Conservation (phyloP, 2,797 vertebrate species). For the Parauchenoglanis ngamensis region DNA sequence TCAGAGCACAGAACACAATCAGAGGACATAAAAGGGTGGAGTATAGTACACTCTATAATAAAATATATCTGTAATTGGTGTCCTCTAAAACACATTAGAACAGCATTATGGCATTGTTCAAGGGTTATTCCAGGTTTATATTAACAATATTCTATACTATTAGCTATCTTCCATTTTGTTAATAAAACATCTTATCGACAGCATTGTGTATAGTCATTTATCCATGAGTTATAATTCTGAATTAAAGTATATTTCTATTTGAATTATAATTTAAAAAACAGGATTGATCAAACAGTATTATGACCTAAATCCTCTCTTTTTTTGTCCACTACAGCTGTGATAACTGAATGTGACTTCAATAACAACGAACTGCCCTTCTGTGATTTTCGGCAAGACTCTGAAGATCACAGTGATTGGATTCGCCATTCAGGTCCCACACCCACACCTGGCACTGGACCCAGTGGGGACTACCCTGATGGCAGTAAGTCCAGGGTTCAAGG, state of each 20-base stretch:
- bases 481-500: constrained; percentile 66
- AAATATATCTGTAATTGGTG: constrained; percentile 29
- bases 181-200: neutral
- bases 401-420: constrained; percentile 75
- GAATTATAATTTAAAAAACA: neutral
- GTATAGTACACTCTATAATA: constrained; percentile 32
- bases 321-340: constrained; percentile 44
- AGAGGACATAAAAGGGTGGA: constrained; percentile 46
- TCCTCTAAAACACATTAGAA: constrained; percentile 31
- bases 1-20: constrained; percentile 5
- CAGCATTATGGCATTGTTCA: neutral
- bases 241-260: neutral
- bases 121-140: neutral
- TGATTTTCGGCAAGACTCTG: constrained; percentile 67
- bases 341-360: constrained; percentile 83
- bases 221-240: neutral
- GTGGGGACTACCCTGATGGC: constrained; percentile 78
- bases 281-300: neutral
- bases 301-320: neutral
- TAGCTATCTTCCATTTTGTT: neutral
- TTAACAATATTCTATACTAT: neutral
- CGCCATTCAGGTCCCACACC: constrained; percentile 67
- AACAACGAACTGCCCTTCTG: constrained; percentile 72
- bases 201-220: neutral
- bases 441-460: constrained; percentile 67